Evolutionary conservation across 2,113 vertebrate genomes (phyloP).

Genomic region (Craseonycteris thonglongyai): DNA sequence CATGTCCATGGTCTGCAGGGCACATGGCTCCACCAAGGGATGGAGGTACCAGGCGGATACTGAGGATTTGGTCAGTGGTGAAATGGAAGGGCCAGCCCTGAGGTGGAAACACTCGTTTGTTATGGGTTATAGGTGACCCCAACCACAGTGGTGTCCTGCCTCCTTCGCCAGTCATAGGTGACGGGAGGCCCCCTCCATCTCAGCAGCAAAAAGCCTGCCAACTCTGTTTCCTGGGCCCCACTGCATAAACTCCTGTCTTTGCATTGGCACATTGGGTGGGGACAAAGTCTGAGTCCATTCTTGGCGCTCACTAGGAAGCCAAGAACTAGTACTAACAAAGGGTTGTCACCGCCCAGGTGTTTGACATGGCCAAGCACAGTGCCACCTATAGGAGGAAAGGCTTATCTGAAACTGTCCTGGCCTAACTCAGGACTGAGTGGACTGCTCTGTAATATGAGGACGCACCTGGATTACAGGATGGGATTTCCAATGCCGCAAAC

Average conservation of each 20-base stretch:
- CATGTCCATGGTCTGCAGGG: not conserved
- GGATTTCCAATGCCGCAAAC: not conserved
- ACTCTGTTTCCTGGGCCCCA: not conserved
- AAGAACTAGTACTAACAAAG: not conserved
- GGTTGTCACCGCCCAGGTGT: not conserved
- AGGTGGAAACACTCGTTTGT: not conserved
- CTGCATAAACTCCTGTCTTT: not conserved
- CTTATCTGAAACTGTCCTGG: not conserved
- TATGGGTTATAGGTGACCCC: not conserved
- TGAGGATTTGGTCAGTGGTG: not conserved
- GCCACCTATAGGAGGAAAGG: not conserved
- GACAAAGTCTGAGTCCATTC: not conserved
- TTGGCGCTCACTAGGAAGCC: fast-evolving
- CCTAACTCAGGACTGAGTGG: fast-evolving
- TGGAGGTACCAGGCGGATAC: not conserved
- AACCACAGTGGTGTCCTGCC: not conserved
- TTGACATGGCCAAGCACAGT: not conserved
- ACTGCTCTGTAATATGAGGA: not conserved
- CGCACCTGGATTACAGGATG: fast-evolving
- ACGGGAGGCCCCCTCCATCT: not conserved
- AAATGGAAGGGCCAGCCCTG: not conserved
- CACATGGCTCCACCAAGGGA: fast-evolving
- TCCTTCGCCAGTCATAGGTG: not conserved
- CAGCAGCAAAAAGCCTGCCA: not conserved
- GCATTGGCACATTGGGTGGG: not conserved